These are phyloP conservation scores for Laticauda colubrina DNA, from an alignment of 2,113 vertebrate genomes.

Conservation along the genomic window DNA sequence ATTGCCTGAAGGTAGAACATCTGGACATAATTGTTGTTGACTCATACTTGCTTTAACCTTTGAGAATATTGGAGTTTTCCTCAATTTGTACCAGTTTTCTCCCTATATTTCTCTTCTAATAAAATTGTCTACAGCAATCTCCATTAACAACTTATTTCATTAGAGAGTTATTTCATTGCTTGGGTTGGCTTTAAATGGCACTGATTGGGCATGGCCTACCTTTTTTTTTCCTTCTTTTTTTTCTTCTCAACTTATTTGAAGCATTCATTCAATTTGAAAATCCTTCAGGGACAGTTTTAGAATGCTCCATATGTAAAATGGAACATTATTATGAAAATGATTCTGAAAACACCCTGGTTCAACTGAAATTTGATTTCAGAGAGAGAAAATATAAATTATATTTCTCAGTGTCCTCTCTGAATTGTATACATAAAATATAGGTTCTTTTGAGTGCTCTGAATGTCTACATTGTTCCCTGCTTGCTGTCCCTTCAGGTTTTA, in stretches of 20 bases:
- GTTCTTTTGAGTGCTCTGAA: neutral
- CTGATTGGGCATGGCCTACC: neutral
- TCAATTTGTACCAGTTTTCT: neutral
- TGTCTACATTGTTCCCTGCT: neutral
- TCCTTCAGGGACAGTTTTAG: slow-evolving; percentile 24
- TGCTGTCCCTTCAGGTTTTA: neutral
- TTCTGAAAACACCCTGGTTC: neutral
- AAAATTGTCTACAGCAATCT: slow-evolving; percentile 40
- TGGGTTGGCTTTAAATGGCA: slow-evolving; percentile 22
- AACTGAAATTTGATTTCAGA: neutral
- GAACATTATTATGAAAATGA: slow-evolving; percentile 18
- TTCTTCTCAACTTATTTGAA: slow-evolving; percentile 26
- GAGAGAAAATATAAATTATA: neutral
- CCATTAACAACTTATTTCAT: slow-evolving; percentile 20
- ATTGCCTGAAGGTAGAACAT: neutral
- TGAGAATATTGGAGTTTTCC: neutral
- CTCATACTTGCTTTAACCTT: neutral
- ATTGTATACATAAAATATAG: neutral
- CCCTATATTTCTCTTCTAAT: slow-evolving; percentile 27
- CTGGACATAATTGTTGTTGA: neutral
- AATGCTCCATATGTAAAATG: slow-evolving; percentile 17
- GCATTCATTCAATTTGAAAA: slow-evolving; percentile 32
- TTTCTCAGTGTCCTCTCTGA: neutral
- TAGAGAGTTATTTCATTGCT: slow-evolving; percentile 16
- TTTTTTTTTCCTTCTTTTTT: neutral